Base-by-base conservation (phyloP, 2,113 vertebrate genomes). In the Pholis gunnellus region DNA sequence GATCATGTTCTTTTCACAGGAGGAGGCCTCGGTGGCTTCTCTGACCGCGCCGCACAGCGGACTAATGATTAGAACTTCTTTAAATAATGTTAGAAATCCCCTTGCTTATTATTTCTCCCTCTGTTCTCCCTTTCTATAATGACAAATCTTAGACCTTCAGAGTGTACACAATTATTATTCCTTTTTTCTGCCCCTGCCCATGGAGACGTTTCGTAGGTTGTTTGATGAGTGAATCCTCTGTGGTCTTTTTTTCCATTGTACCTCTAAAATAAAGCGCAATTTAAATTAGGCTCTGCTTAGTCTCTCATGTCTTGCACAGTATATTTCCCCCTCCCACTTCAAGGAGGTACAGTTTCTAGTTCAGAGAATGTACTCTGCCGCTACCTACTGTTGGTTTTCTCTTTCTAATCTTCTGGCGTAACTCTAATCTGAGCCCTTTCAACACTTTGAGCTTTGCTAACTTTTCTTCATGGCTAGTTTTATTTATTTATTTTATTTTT, bases 181-280 rank as follows among this genome's bases (percentile, higher is more conserved):
- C 87, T 90, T 89, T 89, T 91, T 90, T 87, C 82, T 81, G 44
- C 82, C 9, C 29, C 77, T 78, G 13, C 90, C 92, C 90, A 50
- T 70, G 29, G 88, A 89, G 90, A 90, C 85, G n/a, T 70, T 83
- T 86, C 76, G 75, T 46, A 81, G 82, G 17, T 83, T 91, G 91
- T 93, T 94, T 94, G 90, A 94, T 91, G 93, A 93, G 81, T 40
- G 86, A 90, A 87, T 91, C 86, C 90, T 92, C 87, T 88, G 87
- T 87, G 87, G 86, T 90, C 84, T 84, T 79, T 87, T 79, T 14
- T 13, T 87, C 83, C 70, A 82, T 86, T 88, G 88, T 83, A 82
- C 88, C 81, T 83, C 79, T 80, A 85, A 90, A 92, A 93, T 88
- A 92, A 91, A 92, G 87, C 85, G 20, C 74, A 54, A 85, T 93